Evolutionary conservation across 2,888 invertebrate genomes (phyloP).

Genomic region (Zaprionus bogoriensis): DNA sequence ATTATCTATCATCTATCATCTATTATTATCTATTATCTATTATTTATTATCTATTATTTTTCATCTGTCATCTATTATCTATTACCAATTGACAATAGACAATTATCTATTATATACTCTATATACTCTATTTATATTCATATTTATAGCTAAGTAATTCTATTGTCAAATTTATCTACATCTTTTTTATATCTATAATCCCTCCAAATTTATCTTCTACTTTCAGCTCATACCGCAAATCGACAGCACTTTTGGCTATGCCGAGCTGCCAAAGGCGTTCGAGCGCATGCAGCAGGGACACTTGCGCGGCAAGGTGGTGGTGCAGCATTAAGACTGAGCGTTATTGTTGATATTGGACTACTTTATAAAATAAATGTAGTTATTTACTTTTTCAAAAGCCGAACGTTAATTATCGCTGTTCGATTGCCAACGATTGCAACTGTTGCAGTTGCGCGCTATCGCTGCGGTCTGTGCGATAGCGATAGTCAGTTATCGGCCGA

Average conservation of each 20-base stretch:
- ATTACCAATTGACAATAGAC: too few relatives aligned
- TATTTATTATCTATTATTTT: neutral
- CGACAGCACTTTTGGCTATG: slow-evolving; percentile 88
- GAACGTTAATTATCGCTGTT: neutral
- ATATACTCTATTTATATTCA: neutral
- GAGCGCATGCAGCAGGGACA: slow-evolving; percentile 86
- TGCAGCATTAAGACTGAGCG: slow-evolving; percentile 80
- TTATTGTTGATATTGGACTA: neutral
- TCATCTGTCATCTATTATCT: neutral
- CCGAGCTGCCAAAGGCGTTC: slow-evolving; percentile 88
- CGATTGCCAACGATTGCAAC: neutral
- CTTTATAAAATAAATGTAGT: slow-evolving; percentile 2
- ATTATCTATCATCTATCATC: too few relatives aligned
- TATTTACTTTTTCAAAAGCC: neutral
- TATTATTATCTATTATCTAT: too few relatives aligned
- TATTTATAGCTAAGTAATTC: too few relatives aligned
- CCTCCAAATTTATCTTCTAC: neutral
- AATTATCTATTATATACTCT: too few relatives aligned
- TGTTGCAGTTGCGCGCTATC: neutral
- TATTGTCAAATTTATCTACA: too few relatives aligned
- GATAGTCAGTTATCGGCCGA: slow-evolving; percentile 19
- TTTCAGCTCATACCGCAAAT: slow-evolving; percentile 86
- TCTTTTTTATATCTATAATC: too few relatives aligned
- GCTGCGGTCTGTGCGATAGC: slow-evolving; percentile 12
- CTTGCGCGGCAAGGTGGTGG: slow-evolving; percentile 91